These are phyloP conservation scores for Babylonia areolata DNA, from an alignment of 1,140 invertebrate genomes.

Conservation along the genomic window DNA sequence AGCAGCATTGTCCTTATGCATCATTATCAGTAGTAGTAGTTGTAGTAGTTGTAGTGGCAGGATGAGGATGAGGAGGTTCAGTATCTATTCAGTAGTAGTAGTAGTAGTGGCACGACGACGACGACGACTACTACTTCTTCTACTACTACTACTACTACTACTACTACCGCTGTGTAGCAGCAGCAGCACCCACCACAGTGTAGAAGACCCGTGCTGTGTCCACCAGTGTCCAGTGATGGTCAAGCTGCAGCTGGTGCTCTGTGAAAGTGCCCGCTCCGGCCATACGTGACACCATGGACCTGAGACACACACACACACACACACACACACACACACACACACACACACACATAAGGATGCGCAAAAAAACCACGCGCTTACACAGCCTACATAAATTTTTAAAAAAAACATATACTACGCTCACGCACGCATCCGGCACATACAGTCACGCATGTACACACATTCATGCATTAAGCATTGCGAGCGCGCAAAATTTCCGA, in stretches of 20 bases:
- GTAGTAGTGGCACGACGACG: too few species aligned
- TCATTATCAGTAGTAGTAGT: too few species aligned
- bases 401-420: neutral
- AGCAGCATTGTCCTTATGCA: too few species aligned
- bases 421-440: neutral
- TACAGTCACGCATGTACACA: neutral
- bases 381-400: neutral
- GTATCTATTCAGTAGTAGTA: too few species aligned
- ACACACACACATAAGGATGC: neutral
- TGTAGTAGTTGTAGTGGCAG: too few species aligned
- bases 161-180: too few species aligned
- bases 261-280: conserved; percentile 97
- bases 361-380: neutral
- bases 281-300: conserved; percentile 95
- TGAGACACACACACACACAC: conserved; percentile 56
- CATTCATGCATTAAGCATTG: too few species aligned
- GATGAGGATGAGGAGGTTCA: too few species aligned
- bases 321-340: conserved; percentile 11
- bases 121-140: too few species aligned
- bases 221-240: conserved; percentile 86
- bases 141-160: too few species aligned
- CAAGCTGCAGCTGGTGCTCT: conserved; percentile 86
- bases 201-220: conserved; percentile 91
- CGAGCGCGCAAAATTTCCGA: too few species aligned
- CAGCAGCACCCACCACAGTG: conserved; percentile 11